Conservation (phyloP, 2,113 vertebrate species). For the Buteo buteo region DNA sequence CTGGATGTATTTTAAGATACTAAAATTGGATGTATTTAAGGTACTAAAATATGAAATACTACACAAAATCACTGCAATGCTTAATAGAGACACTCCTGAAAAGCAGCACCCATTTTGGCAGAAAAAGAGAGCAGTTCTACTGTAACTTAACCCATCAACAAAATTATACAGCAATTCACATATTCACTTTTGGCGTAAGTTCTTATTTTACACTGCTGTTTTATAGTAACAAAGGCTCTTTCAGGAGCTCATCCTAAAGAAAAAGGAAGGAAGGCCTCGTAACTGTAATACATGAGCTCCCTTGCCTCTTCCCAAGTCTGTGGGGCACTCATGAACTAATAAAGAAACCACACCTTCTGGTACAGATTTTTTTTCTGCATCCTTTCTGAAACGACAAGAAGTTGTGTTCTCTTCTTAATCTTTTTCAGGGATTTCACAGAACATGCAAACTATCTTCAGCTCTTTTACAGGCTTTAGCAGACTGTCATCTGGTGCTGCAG, state of each 20-base stretch:
- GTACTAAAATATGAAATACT: neutral
- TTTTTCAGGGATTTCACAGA: neutral
- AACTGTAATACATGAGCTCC: neutral
- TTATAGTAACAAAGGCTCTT: neutral
- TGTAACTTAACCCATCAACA: neutral
- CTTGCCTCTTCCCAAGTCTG: neutral
- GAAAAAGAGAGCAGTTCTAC: neutral
- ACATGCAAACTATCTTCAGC: neutral
- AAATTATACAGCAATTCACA: neutral
- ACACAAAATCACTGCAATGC: neutral
- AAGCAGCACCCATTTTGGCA: rapidly evolving
- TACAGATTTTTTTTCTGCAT: neutral
- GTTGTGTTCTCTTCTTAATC: neutral
- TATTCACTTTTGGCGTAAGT: neutral
- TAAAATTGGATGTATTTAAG: neutral
- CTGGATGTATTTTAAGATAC: neutral
- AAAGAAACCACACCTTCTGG: neutral
- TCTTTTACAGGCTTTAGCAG: neutral
- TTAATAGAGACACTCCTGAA: neutral
- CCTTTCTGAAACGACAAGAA: neutral
- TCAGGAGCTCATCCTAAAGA: neutral
- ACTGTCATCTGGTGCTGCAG: neutral
- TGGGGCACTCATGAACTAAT: neutral
- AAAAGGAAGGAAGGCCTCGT: neutral
- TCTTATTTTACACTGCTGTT: neutral